A percentile compares a stretch with the other conserved stretches of the same genome.
Conservation (phyloP, 1,140 invertebrate species). For the Odontomachus brunneus region DNA sequence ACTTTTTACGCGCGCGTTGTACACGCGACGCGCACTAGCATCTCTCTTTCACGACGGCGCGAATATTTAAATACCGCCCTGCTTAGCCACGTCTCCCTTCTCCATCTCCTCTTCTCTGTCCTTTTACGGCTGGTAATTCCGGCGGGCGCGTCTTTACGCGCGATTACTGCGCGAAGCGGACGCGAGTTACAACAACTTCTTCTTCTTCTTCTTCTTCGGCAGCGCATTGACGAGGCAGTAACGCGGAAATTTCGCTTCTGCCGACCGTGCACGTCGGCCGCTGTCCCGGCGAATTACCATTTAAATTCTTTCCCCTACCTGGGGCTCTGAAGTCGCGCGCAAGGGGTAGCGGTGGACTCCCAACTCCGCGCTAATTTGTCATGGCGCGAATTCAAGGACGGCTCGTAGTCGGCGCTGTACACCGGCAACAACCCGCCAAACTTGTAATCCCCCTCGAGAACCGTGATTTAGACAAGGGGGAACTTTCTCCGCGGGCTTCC, state of each 20-base stretch:
- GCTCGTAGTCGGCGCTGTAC: slow-evolving; percentile 47
- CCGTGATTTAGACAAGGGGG: slow-evolving; percentile 79
- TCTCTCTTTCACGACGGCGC: background rate
- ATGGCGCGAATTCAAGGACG: slow-evolving; percentile 67
- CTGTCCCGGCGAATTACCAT: slow-evolving; percentile 53
- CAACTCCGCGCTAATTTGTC: slow-evolving; percentile 73
- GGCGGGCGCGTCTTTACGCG: background rate
- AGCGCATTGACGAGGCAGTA: slow-evolving; percentile 14
- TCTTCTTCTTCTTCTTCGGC: background rate
- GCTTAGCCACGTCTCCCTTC: no score
- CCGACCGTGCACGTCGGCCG: background rate
- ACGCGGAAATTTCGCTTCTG: slow-evolving; percentile 17
- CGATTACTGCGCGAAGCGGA: background rate
- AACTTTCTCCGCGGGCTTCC: slow-evolving; percentile 79
- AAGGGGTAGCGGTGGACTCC: background rate
- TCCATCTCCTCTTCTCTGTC: background rate
- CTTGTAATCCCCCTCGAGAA: slow-evolving; percentile 79
- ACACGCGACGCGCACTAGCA: background rate
- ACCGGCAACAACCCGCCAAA: slow-evolving; percentile 66
- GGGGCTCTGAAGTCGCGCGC: background rate
- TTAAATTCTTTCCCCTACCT: slow-evolving; percentile 52
- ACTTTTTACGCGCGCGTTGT: slow-evolving; percentile 14
- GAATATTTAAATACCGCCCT: slow-evolving; percentile 3
- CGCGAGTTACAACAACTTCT: slow-evolving; percentile 36
- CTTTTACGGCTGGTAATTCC: slow-evolving; percentile 24